A percentile compares a stretch with the other conserved stretches of the same genome.
Evolutionary conservation across 2,888 invertebrate species (phyloP).

Genomic region (Amaurobius ferox): DNA sequence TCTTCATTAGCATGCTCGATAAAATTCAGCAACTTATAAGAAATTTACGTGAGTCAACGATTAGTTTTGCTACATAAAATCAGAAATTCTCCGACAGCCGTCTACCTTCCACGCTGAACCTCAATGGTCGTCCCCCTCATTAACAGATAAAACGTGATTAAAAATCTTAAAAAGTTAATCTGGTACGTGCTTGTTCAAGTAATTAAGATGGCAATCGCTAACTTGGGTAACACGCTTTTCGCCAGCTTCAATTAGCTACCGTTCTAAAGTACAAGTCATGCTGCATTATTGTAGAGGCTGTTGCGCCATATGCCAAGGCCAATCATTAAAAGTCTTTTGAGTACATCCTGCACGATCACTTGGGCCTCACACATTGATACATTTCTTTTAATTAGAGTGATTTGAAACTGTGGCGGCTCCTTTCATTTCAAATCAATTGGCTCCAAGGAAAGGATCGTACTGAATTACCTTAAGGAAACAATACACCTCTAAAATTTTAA

Average conservation of each 20-base stretch:
- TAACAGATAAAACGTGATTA: constrained; percentile 18
- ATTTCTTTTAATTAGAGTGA: background rate
- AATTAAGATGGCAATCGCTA: constrained; percentile 21
- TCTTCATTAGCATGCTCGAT: background rate
- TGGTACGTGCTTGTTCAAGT: constrained; percentile 13
- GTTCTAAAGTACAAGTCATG: background rate
- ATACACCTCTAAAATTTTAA: too few species aligned
- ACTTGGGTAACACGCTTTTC: constrained; percentile 18
- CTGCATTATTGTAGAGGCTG: background rate
- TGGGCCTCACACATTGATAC: constrained; percentile 1
- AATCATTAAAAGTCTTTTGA: constrained; percentile 1
- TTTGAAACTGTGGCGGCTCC: too few species aligned
- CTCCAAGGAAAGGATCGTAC: too few species aligned
- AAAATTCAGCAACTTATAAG: background rate
- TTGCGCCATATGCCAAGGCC: background rate
- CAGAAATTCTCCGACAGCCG: background rate
- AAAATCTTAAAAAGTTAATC: constrained; percentile 6
- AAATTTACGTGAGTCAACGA: constrained; percentile 10
- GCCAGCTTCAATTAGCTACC: constrained; percentile 14
- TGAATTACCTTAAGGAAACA: too few species aligned
- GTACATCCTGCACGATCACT: constrained; percentile 3
- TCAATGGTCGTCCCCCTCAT: background rate
- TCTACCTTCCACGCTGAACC: background rate
- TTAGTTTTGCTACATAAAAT: background rate
- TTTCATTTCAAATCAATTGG: too few species aligned